Percentiles rank a stretch among this genome's conserved stretches.
Conservation (phyloP, 2,113 vertebrate species). For the Pleuronectes platessa region DNA sequence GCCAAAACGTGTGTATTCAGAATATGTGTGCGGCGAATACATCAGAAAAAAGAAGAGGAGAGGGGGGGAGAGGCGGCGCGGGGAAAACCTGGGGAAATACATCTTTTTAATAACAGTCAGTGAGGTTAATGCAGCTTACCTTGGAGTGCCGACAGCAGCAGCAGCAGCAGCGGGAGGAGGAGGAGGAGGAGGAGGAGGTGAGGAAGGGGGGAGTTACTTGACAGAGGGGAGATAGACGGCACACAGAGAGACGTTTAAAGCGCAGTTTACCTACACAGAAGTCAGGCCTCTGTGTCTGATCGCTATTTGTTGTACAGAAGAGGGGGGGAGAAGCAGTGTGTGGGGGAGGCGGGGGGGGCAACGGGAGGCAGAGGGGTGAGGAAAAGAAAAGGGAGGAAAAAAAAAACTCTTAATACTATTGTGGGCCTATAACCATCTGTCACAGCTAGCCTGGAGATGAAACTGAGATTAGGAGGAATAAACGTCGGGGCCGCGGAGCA, state of each 20-base stretch:
- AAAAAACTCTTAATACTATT: conserved; percentile 99
- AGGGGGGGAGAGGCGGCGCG: conserved; percentile 80
- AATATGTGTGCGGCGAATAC: conserved; percentile 27
- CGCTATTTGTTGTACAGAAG: conserved; percentile 95
- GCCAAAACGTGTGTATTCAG: neutral
- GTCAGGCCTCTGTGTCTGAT: conserved; percentile 90
- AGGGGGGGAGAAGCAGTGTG: conserved; percentile 60
- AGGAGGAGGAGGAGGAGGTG: conserved; percentile 84
- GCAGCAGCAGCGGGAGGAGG: conserved; percentile 85
- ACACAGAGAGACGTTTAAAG: conserved; percentile 86
- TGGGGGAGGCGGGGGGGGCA: conserved; percentile 61
- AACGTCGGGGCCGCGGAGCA: conserved; percentile 93
- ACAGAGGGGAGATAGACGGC: conserved; percentile 57
- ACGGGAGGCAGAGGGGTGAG: conserved; percentile 50
- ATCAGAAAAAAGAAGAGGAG: conserved; percentile 43
- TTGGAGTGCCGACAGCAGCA: conserved; percentile 92
- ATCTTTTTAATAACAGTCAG: conserved; percentile 98
- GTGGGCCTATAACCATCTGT: conserved; percentile 99
- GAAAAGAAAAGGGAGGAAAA: conserved; percentile 53
- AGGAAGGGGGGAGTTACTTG: conserved; percentile 44
- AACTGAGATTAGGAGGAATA: conserved; percentile 98
- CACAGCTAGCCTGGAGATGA: conserved; percentile 99
- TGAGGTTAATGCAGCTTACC: conserved; percentile 99
- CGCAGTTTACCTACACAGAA: conserved; percentile 90
- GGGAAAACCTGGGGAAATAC: conserved; percentile 90